Conservation (phyloP, 2,113 vertebrate species). For the Taurulus bubalis region DNA sequence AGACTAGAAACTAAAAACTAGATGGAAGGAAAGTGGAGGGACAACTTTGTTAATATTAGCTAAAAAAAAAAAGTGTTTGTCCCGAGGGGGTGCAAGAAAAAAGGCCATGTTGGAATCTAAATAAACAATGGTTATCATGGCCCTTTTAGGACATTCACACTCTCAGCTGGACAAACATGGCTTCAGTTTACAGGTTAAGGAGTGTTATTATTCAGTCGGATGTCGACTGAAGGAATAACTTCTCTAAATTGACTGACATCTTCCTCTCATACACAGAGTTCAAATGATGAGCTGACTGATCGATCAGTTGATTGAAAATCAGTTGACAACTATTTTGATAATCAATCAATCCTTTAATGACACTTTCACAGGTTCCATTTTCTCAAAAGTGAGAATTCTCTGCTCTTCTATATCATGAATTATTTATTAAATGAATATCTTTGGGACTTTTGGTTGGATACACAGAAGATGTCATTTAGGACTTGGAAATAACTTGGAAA, state of each 20-base stretch:
- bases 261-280: background rate
- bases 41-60: background rate
- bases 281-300: background rate
- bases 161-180: background rate
- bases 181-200: background rate
- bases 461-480: background rate
- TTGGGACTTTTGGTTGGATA: background rate
- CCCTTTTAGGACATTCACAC: background rate
- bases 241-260: background rate
- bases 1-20: background rate
- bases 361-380: background rate
- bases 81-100: background rate
- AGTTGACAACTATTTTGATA: no score
- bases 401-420: background rate
- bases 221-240: no score
- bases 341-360: background rate
- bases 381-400: background rate
- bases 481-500: background rate
- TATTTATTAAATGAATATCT: background rate
- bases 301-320: background rate
- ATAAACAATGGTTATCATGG: background rate
- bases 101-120: background rate
- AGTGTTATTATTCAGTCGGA: no score
- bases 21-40: background rate
- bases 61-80: background rate